Percentiles rank a stretch among this genome's conserved stretches.
Conservation (phyloP, 2,113 vertebrate species). For the Dasyprocta punctata region DNA sequence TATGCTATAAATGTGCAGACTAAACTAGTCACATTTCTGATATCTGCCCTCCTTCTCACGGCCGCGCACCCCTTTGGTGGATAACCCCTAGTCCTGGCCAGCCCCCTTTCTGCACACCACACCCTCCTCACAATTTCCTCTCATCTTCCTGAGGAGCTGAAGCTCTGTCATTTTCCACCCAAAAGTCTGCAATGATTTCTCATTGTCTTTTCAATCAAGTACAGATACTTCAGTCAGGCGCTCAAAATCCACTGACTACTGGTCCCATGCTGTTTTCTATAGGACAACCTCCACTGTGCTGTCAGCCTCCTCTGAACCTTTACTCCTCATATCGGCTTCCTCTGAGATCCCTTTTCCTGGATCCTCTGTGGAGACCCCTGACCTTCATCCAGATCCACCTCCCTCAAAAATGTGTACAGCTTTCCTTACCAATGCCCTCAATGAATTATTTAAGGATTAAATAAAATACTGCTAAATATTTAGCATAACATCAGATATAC, state of each 20-base stretch:
- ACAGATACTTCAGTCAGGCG: neutral
- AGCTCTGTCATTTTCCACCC: neutral
- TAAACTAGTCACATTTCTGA: neutral
- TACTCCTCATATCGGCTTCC: neutral
- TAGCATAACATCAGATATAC: neutral
- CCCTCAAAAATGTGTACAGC: neutral
- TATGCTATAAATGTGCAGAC: too few species aligned
- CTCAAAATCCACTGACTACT: neutral
- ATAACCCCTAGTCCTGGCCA: neutral
- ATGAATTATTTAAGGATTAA: neutral
- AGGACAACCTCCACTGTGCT: neutral
- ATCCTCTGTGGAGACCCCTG: too few species aligned
- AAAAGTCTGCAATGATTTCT: neutral
- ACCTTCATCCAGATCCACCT: neutral
- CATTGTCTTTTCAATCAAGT: constrained; percentile 14
- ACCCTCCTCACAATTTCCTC: neutral
- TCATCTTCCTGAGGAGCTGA: neutral
- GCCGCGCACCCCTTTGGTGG: accelerated
- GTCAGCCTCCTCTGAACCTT: neutral
- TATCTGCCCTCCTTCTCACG: neutral
- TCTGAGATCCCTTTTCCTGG: neutral
- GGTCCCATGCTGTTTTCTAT: neutral
- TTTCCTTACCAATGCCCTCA: neutral
- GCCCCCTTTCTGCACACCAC: neutral
- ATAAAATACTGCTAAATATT: constrained; percentile 19